Percentiles rank a stretch among this genome's conserved stretches.
Evolutionary conservation across 2,888 invertebrate species (phyloP).

Genomic region (Villa cingulata): DNA sequence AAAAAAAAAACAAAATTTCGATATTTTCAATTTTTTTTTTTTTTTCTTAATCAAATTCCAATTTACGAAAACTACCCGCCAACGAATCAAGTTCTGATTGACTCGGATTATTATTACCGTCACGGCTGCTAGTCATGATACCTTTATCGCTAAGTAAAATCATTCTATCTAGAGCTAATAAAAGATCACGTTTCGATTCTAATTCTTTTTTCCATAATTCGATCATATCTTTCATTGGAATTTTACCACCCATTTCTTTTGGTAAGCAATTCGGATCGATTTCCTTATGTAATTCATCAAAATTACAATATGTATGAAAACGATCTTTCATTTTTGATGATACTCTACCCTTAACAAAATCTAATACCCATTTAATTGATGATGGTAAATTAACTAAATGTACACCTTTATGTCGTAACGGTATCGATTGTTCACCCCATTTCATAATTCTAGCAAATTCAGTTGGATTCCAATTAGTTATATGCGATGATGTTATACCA

Average conservation of each 20-base stretch:
- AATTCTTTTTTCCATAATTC: constrained; percentile 51
- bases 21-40: background rate
- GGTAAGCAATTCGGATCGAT: constrained; percentile 53
- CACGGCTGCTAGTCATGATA: constrained; percentile 35
- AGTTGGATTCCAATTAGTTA: constrained; percentile 58
- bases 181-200: constrained; percentile 41
- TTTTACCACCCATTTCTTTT: constrained; percentile 54
- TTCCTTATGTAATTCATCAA: constrained; percentile 44
- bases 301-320: constrained; percentile 45
- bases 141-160: constrained; percentile 49
- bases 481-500: constrained; percentile 47
- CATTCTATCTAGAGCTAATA: constrained; percentile 51
- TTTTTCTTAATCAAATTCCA: constrained; percentile 46
- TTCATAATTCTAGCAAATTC: constrained; percentile 56
- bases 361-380: constrained; percentile 61
- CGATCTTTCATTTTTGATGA: constrained; percentile 59
- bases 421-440: constrained; percentile 71
- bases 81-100: constrained; percentile 27
- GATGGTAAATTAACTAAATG: constrained; percentile 57
- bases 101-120: constrained; percentile 21
- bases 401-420: constrained; percentile 65
- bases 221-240: constrained; percentile 59
- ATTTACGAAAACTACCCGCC: constrained; percentile 53
- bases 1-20: too few relatives aligned
- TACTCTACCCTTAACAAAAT: constrained; percentile 54